phyloP scores from a whole-genome alignment of 2,797 vertebrate genomes.

The Peromyscus melanophrys region DNA sequence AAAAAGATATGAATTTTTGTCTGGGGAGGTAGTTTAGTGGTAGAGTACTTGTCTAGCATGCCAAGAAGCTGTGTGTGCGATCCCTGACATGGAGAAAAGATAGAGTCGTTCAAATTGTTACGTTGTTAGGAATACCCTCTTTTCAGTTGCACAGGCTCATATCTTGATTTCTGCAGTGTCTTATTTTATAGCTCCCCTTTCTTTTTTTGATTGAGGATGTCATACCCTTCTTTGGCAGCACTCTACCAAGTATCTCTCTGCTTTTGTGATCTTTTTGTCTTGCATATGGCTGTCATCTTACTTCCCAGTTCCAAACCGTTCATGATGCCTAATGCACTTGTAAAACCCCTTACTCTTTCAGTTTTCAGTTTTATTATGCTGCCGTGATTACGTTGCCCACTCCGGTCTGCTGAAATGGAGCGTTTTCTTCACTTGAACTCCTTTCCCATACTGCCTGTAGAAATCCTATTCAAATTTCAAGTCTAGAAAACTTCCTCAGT shows the following conservation, averaged over 20 bases:
- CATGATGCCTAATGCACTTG: background rate
- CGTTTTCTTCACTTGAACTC: background rate
- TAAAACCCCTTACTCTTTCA: background rate
- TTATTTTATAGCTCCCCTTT: background rate
- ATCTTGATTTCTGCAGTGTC: background rate
- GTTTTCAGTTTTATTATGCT: background rate
- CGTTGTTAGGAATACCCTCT: background rate
- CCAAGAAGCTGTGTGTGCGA: background rate
- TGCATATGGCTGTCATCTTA: background rate
- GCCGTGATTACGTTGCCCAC: background rate
- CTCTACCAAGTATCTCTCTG: background rate
- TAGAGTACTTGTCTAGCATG: background rate
- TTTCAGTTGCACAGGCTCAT: background rate
- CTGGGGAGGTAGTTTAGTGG: background rate
- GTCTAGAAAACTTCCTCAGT: background rate
- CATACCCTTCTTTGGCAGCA: background rate
- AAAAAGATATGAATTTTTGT: background rate
- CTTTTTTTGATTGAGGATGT: background rate
- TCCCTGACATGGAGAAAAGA: background rate
- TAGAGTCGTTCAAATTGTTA: background rate
- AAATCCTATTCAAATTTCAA: background rate
- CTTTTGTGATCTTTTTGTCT: constrained; percentile 15
- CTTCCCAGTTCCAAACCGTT: background rate
- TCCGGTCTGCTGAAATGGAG: background rate
- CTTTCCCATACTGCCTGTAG: background rate